phyloP scores from a whole-genome alignment of 2,888 invertebrate genomes.

The Gari tellinella region DNA sequence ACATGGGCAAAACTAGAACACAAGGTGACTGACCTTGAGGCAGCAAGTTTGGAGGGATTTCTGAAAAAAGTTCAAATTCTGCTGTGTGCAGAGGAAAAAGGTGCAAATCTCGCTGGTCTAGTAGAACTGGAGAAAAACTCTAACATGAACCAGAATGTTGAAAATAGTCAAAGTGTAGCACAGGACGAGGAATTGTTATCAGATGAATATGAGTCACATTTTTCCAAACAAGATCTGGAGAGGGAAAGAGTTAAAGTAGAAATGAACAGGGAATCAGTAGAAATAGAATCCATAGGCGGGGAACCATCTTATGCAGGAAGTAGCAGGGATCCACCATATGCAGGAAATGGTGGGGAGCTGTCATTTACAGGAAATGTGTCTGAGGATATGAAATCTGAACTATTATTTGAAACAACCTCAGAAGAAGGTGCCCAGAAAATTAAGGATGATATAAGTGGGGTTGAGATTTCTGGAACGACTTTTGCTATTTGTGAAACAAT shows the following conservation, averaged over 20 bases:
- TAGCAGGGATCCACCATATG: conserved; percentile 6
- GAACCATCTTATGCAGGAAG: too few species aligned
- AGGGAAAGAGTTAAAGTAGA: conserved; percentile 73
- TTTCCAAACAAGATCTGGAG: conserved; percentile 1
- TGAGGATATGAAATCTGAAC: conserved; percentile 18
- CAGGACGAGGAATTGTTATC: too few species aligned
- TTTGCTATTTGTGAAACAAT: neutral
- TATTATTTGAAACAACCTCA: conserved; percentile 7
- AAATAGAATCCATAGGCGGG: conserved; percentile 61
- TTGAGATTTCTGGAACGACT: too few species aligned
- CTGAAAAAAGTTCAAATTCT: conserved; percentile 36
- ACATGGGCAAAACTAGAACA: conserved; percentile 96
- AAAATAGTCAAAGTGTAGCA: too few species aligned
- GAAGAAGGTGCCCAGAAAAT: neutral
- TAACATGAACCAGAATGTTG: conserved; percentile 1
- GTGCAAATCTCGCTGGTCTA: conserved; percentile 20
- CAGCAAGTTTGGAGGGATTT: conserved; percentile 87
- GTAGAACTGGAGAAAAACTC: conserved; percentile 7
- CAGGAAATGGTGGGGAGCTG: conserved; percentile 13
- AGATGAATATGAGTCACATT: too few species aligned
- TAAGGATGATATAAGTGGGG: too few species aligned
- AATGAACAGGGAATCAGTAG: conserved; percentile 69
- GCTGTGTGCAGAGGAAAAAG: conserved; percentile 25
- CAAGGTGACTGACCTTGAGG: conserved; percentile 97
- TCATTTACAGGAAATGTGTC: conserved; percentile 4